Base-by-base conservation (phyloP, 2,113 vertebrate genomes). In the Galbula dea region DNA sequence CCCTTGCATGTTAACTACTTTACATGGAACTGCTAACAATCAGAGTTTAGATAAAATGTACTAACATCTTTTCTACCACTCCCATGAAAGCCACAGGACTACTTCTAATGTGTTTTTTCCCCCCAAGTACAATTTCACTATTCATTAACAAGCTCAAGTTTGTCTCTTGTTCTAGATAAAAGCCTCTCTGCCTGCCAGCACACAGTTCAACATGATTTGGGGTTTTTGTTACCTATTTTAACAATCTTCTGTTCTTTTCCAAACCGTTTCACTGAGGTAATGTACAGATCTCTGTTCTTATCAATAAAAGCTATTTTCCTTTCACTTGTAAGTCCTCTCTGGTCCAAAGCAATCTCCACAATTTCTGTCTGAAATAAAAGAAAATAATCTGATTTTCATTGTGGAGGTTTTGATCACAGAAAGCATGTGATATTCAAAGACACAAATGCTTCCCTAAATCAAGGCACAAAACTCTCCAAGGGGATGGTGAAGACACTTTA, bases 281-380 rank as follows among this genome's bases (percentile, higher is more conserved):
- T 98, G 95, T 98, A 98, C 51, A 99, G 98, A 96, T 99, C 99
- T 90, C 98, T 98, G 93, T 99, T 99, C 97, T 99, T 99, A 97
- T 99, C 99, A 95, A 99, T 98, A 96, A 99, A 97, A 83, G 98
- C 98, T 41, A 99, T 98, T 98, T 99, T 99, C 83, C 99, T 98
- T 58, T 99, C 99, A 90, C 87, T 98, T 62, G 98, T 98, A 41
- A 98, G 97, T 73, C 99, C 99, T 61, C 98, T 98, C 96, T 99
- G 99, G 96, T 99, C 99, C 97, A 99, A 97, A 74, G 99, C 98
- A 80, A 99, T 98, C 95, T 99, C 98, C 91, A 98, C 95, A 88
- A 99, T 98, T 96, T 99, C 99, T 62, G 98, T 98, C 99, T 99
- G 96, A 54, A 54, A 16, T 8, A 46, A 58, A 86, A 75, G 90